Conservation (phyloP, 2,888 invertebrate genomes). For the Margaritifera margaritifera region DNA sequence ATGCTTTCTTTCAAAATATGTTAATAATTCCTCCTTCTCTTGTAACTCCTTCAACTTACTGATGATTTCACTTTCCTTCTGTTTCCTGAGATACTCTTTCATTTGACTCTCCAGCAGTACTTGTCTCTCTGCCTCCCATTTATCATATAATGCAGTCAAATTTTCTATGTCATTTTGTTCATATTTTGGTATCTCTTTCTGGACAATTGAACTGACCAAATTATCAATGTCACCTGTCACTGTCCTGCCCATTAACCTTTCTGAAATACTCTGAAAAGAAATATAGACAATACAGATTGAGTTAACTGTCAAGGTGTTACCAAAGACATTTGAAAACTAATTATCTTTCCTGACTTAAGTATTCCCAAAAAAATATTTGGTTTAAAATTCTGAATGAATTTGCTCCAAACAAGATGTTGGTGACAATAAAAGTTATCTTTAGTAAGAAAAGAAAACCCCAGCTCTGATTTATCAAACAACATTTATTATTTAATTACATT, state of each 20-base stretch:
- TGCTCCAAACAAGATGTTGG: no score
- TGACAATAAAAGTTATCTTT: no score
- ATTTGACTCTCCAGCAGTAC: slow-evolving; percentile 39
- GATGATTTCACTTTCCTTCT: slow-evolving; percentile 47
- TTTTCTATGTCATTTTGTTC: slow-evolving; percentile 42
- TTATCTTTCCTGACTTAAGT: no score
- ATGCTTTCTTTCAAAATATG: slow-evolving; percentile 58
- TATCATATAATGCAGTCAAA: slow-evolving; percentile 18
- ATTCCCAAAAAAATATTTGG: slow-evolving; percentile 3
- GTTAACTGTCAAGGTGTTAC: no score
- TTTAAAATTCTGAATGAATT: no score
- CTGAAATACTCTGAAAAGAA: not conserved
- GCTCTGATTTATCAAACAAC: no score
- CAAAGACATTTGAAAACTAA: no score
- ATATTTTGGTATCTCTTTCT: slow-evolving; percentile 28
- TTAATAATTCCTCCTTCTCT: slow-evolving; percentile 61
- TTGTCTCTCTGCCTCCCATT: slow-evolving; percentile 40
- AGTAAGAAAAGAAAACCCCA: no score
- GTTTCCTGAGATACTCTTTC: slow-evolving; percentile 22
- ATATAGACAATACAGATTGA: not conserved
- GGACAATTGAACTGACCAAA: slow-evolving; percentile 33
- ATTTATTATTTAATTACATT: no score
- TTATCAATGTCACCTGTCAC: slow-evolving; percentile 21
- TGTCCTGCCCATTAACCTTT: slow-evolving; percentile 7
- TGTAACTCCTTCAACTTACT: slow-evolving; percentile 52